Base-by-base conservation (phyloP, 1,140 invertebrate genomes). In the Anthonomus grandis region DNA sequence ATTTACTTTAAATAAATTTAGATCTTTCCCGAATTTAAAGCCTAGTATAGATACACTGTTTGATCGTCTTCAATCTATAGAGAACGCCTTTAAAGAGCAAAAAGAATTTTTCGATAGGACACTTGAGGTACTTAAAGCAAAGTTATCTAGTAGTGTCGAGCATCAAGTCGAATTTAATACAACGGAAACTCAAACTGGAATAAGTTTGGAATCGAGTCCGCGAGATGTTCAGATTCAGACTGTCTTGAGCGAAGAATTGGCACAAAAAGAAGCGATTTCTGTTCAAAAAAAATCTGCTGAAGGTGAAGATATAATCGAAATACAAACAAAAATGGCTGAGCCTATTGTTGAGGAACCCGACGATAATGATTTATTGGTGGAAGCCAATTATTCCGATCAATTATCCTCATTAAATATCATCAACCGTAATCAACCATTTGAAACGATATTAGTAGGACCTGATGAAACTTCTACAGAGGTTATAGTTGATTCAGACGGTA, bases 401-500 rank as follows among this genome's bases (percentile, higher is more conserved):
- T 67, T 77, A 65, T 70, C 78, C 70, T 60, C 64, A 56, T 66
- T 86, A 9, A 85, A 82, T 66, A 86, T 86, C 19, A 79, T 77
- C 10, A 84, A 84, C 63, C 77, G 76, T 39, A 67, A 70, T n/a
- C 85, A 88, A 62, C 81, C 86, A 0, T 89, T 89, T 66, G 88
- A 89, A 69, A 89, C 88, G 1, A 77, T 89, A 2, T 79, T 89
- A 59, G 79, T 86, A 0, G 87, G 90, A 70, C 87, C 87, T 0
- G 86, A 89, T 70, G 83, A 89, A 66, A 85, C 83, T 8, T 86
- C 83, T 1, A 88, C 86, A 8, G 87, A 90, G 74, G 83, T 90
- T 2, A 82, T 90, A 5, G 85, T 89, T 0, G 86, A 88, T 62
- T 79, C 86, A 19, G 87, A 90, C 73, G 87, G 88, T n/a, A 88